Evolutionary conservation across 2,797 vertebrate species (phyloP).

Genomic region (Gorsachius magnificus): DNA sequence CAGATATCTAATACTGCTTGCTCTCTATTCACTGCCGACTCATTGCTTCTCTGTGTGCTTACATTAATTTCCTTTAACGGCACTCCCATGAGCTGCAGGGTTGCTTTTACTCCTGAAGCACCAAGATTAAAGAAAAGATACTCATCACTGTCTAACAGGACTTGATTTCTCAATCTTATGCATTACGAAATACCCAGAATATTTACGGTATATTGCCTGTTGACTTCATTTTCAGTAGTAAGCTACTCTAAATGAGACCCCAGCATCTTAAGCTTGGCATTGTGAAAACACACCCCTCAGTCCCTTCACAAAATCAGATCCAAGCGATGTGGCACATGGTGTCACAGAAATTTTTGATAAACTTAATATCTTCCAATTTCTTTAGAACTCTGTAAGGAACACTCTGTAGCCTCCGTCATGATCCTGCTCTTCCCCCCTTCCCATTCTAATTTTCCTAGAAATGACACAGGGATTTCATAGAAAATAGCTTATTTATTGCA

Average conservation of each 20-base stretch:
- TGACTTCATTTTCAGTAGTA: not conserved
- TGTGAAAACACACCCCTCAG: not conserved
- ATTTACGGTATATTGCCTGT: not conserved
- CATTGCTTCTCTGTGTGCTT: not conserved
- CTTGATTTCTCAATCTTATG: not conserved
- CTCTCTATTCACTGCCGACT: not conserved
- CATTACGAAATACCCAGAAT: not conserved
- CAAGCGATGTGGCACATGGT: not conserved
- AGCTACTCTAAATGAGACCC: not conserved
- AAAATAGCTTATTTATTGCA: not conserved
- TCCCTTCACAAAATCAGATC: not conserved
- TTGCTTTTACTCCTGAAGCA: not conserved
- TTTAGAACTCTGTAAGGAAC: not conserved
- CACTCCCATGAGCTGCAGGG: not conserved
- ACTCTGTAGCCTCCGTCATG: not conserved
- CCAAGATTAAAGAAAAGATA: not conserved
- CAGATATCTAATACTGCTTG: not conserved
- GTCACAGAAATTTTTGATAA: not conserved
- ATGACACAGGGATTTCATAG: not conserved
- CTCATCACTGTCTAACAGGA: not conserved
- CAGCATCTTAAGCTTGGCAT: not conserved
- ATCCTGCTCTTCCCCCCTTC: not conserved
- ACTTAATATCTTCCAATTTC: not conserved
- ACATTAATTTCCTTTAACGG: not conserved
- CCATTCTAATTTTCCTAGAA: not conserved